Percentiles rank a stretch among this genome's conserved stretches.
Evolutionary conservation across 2,797 vertebrate species (phyloP).

Genomic region (Pantherophis vulpinus): DNA sequence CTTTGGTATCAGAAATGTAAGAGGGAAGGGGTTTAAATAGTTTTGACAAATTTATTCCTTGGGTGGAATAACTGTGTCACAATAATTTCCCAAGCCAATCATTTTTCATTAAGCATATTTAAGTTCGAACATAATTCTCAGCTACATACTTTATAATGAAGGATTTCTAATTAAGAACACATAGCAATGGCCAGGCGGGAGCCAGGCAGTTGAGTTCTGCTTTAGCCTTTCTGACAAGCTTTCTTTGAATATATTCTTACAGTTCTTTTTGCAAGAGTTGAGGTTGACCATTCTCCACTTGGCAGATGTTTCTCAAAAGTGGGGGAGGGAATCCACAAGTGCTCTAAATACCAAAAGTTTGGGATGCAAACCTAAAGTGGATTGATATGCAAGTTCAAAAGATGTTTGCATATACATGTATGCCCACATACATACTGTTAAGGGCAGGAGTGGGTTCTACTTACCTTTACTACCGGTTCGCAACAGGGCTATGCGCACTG

Average conservation of each 20-base stretch:
- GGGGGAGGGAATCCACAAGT: background rate
- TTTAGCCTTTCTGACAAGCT: background rate
- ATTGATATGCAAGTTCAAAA: background rate
- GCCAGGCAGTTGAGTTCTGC: background rate
- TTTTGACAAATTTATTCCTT: background rate
- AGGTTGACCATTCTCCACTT: background rate
- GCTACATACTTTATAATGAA: slow-evolving; percentile 42
- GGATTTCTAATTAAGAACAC: slow-evolving; percentile 42
- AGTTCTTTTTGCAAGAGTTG: background rate
- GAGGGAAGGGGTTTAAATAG: background rate
- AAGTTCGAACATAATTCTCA: slow-evolving; percentile 40
- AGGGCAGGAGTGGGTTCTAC: too few species aligned
- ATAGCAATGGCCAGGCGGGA: background rate
- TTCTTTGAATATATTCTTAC: background rate
- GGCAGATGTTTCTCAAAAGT: background rate
- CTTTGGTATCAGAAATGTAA: background rate
- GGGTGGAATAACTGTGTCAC: background rate
- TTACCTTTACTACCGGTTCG: too few species aligned
- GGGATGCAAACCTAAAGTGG: background rate
- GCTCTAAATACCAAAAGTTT: background rate
- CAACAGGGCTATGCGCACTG: too few species aligned
- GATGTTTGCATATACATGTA: background rate
- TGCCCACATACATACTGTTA: background rate
- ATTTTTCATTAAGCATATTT: slow-evolving; percentile 35
- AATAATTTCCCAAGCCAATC: slow-evolving; percentile 49